Conservation (phyloP, 2,113 vertebrate genomes). For the Meriones unguiculatus region DNA sequence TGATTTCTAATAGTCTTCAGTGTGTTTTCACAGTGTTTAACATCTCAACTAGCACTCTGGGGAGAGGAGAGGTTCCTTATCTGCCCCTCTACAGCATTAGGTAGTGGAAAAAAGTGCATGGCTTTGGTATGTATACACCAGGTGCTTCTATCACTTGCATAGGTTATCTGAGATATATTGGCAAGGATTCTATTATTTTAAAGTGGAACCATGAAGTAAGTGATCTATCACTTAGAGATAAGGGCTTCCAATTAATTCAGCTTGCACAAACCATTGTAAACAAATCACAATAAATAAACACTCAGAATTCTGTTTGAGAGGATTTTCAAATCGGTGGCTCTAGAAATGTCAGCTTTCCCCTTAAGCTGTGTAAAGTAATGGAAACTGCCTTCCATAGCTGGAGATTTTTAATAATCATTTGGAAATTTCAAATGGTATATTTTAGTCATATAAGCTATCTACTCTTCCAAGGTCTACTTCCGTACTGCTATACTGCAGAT, state of each 20-base stretch:
- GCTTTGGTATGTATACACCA: not conserved
- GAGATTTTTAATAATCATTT: not conserved
- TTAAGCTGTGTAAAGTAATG: not conserved
- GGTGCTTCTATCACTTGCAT: not conserved
- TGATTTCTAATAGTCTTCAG: not conserved
- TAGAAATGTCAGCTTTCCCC: not conserved
- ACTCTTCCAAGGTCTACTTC: not conserved
- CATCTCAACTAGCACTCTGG: not conserved
- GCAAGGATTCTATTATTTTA: not conserved
- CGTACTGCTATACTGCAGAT: not conserved
- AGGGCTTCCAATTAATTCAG: not conserved
- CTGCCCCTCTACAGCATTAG: not conserved
- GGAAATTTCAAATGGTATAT: not conserved
- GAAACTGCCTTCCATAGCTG: not conserved
- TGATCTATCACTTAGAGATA: not conserved
- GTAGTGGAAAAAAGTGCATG: not conserved
- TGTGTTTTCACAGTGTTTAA: not conserved
- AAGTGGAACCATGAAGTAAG: not conserved
- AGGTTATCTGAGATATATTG: not conserved
- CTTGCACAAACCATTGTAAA: not conserved
- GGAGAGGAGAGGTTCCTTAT: not conserved
- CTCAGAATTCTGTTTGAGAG: not conserved
- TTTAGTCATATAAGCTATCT: not conserved
- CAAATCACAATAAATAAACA: not conserved
- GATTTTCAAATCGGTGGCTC: not conserved